Conservation (phyloP, 2,888 invertebrate species). For the Latheticus oryzae region DNA sequence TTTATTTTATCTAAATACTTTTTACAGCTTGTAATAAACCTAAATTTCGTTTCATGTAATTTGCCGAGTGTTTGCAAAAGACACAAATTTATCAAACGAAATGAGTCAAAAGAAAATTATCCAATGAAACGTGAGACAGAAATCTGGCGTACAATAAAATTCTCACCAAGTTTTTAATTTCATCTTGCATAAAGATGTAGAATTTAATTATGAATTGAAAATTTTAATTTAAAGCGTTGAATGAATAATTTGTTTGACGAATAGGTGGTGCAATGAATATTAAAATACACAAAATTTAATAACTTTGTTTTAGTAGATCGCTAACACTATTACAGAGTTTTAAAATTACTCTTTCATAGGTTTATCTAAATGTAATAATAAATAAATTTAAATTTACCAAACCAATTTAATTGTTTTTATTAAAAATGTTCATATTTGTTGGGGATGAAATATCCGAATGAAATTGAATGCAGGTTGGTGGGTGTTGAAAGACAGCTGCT, state of each 20-base stretch:
- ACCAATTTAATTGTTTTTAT: not conserved
- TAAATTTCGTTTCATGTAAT: no score
- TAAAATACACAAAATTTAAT: constrained; percentile 28
- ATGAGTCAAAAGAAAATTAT: no score
- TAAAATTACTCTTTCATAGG: constrained; percentile 3
- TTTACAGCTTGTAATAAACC: no score
- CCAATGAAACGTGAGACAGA: constrained; percentile 1
- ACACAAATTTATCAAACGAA: no score
- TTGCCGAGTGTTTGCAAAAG: constrained; percentile 7
- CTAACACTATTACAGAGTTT: constrained; percentile 10
- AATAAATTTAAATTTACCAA: no score
- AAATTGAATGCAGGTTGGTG: no score
- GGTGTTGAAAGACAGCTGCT: constrained; percentile 38
- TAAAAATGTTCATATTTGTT: not conserved
- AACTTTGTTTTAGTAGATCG: constrained; percentile 16
- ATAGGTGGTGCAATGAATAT: constrained; percentile 28
- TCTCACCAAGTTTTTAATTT: constrained; percentile 20
- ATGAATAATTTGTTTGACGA: constrained; percentile 32
- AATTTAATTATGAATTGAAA: constrained; percentile 30
- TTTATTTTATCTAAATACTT: no score
- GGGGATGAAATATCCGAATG: no score
- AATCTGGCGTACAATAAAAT: not conserved
- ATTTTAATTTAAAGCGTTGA: constrained; percentile 21
- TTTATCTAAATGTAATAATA: constrained; percentile 3
- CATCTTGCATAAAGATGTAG: constrained; percentile 6